phyloP scores from a whole-genome alignment of 2,113 vertebrate species.

The Accipiter virgatus region DNA sequence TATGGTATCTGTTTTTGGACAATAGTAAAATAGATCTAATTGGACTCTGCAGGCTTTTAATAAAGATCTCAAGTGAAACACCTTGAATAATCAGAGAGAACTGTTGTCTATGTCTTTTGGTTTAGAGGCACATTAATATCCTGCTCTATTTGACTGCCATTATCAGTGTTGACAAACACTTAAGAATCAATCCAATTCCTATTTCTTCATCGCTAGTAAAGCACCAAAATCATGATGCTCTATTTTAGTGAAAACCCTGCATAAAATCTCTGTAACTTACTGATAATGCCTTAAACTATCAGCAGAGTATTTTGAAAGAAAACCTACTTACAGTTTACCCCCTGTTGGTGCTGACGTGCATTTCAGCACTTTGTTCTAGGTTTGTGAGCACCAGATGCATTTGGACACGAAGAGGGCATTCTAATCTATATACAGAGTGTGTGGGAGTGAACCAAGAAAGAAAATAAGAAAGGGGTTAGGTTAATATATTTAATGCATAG shows the following conservation, averaged over 20 bases:
- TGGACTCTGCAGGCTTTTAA: neutral
- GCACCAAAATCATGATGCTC: neutral
- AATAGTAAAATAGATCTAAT: neutral
- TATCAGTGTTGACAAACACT: neutral
- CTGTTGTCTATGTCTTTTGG: neutral
- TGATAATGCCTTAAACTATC: neutral
- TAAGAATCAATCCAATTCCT: neutral
- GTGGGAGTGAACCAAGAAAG: neutral
- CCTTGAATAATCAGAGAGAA: neutral
- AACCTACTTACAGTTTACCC: neutral
- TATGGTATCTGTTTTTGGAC: neutral
- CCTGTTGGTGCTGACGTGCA: neutral
- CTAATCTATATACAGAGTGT: no score
- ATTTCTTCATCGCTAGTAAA: neutral
- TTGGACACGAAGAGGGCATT: neutral
- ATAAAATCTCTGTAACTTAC: neutral
- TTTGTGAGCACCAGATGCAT: neutral
- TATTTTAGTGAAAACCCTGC: neutral
- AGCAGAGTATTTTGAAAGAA: neutral
- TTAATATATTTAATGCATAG: neutral
- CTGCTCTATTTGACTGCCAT: neutral
- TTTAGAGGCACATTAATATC: neutral
- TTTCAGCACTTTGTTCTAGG: neutral
- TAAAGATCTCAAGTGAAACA: neutral
- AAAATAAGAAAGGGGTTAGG: neutral